Conservation (phyloP, 2,113 vertebrate species). For the Mustela nigripes region DNA sequence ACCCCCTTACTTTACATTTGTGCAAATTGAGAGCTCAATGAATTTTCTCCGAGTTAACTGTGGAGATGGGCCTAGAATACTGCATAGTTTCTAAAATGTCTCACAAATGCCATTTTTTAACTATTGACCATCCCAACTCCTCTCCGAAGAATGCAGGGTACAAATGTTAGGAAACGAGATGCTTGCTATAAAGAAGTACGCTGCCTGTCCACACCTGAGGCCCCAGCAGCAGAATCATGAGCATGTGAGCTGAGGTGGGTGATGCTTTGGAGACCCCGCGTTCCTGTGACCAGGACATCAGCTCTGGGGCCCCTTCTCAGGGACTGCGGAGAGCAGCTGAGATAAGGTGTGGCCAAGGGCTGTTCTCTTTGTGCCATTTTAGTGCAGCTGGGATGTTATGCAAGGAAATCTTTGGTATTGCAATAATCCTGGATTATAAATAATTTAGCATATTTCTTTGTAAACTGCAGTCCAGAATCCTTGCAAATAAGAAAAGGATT, state of each 20-base stretch:
- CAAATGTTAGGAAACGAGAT: neutral
- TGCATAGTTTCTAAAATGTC: neutral
- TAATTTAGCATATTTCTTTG: conserved; percentile 79
- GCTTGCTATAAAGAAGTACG: neutral
- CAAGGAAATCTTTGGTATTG: conserved; percentile 71
- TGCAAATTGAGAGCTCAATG: neutral
- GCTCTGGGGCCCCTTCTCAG: accelerated
- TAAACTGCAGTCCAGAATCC: conserved; percentile 75
- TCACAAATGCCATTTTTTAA: neutral
- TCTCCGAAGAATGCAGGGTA: neutral
- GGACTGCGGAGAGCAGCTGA: neutral
- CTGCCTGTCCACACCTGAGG: neutral
- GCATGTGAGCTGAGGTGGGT: neutral
- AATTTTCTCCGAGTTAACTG: neutral
- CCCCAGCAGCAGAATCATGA: neutral
- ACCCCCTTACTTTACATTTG: neutral
- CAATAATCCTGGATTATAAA: conserved; percentile 81
- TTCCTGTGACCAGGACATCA: accelerated
- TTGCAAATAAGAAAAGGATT: conserved; percentile 82
- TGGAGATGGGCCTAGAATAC: neutral
- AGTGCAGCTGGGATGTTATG: neutral
- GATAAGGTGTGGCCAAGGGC: neutral
- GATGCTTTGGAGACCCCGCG: neutral
- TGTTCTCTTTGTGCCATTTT: conserved; percentile 43
- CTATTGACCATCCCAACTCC: neutral